Evolutionary conservation across 2,113 vertebrate species (phyloP).

Genomic region (Scartelaos histophorus): DNA sequence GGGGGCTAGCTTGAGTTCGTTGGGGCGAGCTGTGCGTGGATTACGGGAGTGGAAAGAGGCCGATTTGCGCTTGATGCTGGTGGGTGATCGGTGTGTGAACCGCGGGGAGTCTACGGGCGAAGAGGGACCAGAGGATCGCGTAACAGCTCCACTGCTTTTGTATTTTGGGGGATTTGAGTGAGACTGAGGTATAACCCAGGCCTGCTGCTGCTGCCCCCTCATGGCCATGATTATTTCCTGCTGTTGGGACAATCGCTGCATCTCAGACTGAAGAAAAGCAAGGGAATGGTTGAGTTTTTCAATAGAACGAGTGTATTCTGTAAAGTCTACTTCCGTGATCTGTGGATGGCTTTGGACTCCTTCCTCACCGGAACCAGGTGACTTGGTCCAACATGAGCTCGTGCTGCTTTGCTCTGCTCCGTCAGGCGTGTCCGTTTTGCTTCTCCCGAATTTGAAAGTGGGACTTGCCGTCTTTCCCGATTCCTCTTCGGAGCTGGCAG

Average conservation of each 20-base stretch:
- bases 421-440: conserved; percentile 68
- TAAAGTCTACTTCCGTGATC: conserved; percentile 83
- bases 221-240: conserved; percentile 98
- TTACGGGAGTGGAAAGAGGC: conserved; percentile 86
- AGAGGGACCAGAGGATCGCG: conserved; percentile 81
- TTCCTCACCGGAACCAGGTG: conserved; percentile 77
- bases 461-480: conserved; percentile 78
- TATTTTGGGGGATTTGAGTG: conserved; percentile 86
- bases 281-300: conserved; percentile 93
- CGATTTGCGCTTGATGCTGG: conserved; percentile 85
- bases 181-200: conserved; percentile 88
- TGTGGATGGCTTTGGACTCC: conserved; percentile 49
- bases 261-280: conserved; percentile 92
- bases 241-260: conserved; percentile 94
- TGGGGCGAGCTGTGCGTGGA: conserved; percentile 88
- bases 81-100: conserved; percentile 85
- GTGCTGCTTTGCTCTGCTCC: conserved; percentile 65
- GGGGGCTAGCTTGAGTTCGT: conserved; percentile 90
- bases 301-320: conserved; percentile 94
- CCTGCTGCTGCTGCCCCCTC: conserved; percentile 90
- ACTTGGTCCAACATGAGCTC: conserved; percentile 65
- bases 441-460: conserved; percentile 54
- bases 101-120: conserved; percentile 85
- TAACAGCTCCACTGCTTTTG: conserved; percentile 66
- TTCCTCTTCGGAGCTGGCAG: conserved; percentile 83